Evolutionary conservation across 2,797 vertebrate genomes (phyloP), one percentile per base, ranked within the genome.

Genomic region (Lepus townsendii): DNA sequence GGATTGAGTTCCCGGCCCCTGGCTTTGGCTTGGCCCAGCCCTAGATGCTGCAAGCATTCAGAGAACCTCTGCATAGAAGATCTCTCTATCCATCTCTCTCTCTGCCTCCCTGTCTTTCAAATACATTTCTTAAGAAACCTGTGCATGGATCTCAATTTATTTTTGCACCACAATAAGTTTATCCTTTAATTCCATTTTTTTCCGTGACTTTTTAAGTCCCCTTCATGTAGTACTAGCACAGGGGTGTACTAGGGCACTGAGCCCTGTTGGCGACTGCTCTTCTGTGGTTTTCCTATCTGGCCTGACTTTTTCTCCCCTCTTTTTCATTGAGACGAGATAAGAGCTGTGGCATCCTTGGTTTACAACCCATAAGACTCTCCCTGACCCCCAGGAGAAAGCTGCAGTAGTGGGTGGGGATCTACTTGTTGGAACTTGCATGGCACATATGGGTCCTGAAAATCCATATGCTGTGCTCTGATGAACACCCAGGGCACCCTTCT

Each of bases 271-370:
- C 12, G 62, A 19, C 50, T 22, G 13, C 7, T 54, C 66, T 30
- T 52, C 22, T 62, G 13, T 65, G 32, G 13, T 83, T 87, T 86
- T 77, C 47, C 32, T 71, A 17, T 54, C 60, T 42, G 47, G 14
- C 26, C 63, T 68, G 62, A 2, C 26, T 88, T 77, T 79, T 26
- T 52, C 5, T 72, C n/a, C 32, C 69, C 10, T 73, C 75, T 73
- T 76, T 91, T 83, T 27, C 32, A 19, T 30, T 72, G 24, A 94
- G 82, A 32, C 27, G n/a, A 88, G 30, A 75, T 60, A 32, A 42
- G 90, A 77, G 35, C 10, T 19, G 30, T 52, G 52, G 50, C 24
- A 69, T 32, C 50, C 14, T 88, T 83, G 52, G 17, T 47, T 91
- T 86, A 47, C 66, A 71, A 32, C 80, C 63, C 42, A 80, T 11